These are phyloP conservation scores for Pygocentrus nattereri DNA, from an alignment of 2,797 vertebrate genomes.

Conservation along the genomic window DNA sequence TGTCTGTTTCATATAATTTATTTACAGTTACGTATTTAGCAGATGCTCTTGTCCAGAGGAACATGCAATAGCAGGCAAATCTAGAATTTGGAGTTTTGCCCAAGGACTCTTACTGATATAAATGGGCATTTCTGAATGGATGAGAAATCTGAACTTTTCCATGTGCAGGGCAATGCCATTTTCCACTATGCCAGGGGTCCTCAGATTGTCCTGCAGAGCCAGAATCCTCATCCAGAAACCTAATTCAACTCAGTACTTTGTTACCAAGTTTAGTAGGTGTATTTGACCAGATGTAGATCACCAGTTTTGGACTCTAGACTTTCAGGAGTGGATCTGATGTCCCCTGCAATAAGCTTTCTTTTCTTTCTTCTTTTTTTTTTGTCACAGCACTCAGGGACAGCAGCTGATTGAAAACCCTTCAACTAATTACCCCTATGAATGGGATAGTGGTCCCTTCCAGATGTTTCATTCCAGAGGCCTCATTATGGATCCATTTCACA, in stretches of 20 bases:
- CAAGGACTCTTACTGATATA: too few species aligned
- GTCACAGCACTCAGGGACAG: background rate
- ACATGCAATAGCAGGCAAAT: background rate
- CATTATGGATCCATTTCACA: slow-evolving; percentile 1
- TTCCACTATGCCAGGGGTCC: too few species aligned
- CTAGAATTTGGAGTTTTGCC: background rate
- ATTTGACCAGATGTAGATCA: background rate
- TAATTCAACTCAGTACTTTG: too few species aligned
- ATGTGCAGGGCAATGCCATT: too few species aligned
- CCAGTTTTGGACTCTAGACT: background rate
- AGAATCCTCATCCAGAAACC: too few species aligned
- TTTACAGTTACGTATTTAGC: background rate
- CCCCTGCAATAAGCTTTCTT: too few species aligned
- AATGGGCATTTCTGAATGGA: too few species aligned
- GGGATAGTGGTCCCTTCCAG: slow-evolving; percentile 5
- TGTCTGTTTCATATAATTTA: background rate
- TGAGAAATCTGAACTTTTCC: too few species aligned
- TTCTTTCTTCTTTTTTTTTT: background rate
- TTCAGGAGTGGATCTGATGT: background rate
- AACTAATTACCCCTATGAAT: background rate
- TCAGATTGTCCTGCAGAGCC: background rate
- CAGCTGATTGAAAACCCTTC: background rate
- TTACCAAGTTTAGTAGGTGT: too few species aligned
- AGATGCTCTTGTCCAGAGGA: background rate
- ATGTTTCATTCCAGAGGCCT: background rate